Evolutionary conservation across 2,888 invertebrate genomes (phyloP), one percentile per base, ranked within the genome.

Genomic region (Malthinus flaveolus): DNA sequence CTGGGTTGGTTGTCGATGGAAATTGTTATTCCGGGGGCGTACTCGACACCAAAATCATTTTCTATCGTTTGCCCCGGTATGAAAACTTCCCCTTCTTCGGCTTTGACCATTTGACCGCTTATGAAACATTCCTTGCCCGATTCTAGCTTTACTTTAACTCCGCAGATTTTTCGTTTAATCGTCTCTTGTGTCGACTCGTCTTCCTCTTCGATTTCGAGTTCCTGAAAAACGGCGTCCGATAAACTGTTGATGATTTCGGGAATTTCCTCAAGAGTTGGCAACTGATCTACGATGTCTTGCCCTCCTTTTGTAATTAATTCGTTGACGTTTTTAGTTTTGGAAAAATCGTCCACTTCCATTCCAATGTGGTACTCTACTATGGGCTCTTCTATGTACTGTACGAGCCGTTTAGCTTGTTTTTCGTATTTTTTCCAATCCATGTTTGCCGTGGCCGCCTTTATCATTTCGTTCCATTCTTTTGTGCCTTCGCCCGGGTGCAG

Each of bases 61-160:
- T 85, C 82, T 6, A 90, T 79, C 0, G 89, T 88, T 76, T 90
- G 89, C 3, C 91, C 91, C 0, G 91, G 89, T 9, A 90, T 85
- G 71, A 91, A 91, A 42, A 87, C 78, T 32, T 85, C 83, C 1
- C 90, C 90, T 55, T 82, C 83, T 46, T 88, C 87, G 0, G 89
- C 89, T 61, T 86, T 84, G 1, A 91, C 78, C 68, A 87, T 85
- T 78, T 90, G 89, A 1, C 91, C 90, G 1, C 87, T 83, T 44
- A 91, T 76, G 73, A 90, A 89, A 66, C 84, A 86, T 70, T 87
- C 87, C 69, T 86, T 87, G 49, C 87, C 84, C 55, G 87, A 85
- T 57, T 87, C 83, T 51, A 90, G 72, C 34, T 81, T 74, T 1
- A 79, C 73, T 65, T 71, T 74, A 7, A 77, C 75, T 3, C 79